Base-by-base conservation (phyloP, 2,797 vertebrate species). In the Remorina albescens region DNA sequence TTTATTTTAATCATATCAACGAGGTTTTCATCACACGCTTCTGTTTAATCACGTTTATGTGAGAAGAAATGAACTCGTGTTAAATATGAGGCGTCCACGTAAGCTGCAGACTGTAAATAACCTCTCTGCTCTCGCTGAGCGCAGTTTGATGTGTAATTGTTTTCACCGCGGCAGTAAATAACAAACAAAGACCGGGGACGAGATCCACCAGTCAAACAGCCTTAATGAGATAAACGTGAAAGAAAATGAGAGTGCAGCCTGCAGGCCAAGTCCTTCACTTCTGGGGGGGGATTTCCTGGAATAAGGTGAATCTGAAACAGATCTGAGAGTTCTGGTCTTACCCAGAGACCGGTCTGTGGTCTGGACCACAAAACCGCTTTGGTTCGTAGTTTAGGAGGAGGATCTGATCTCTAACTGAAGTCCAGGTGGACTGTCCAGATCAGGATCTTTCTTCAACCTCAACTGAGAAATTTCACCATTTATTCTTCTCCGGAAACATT, bases 111-210 rank as follows among this genome's bases (percentile, higher is more conserved):
- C 21, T 23, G 19, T 47, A 47, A 58, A 55, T 54, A 15, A 30
- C 21, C 37, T 12, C 28, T 28, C 39, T 25, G 39, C 49, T 55
- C 49, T 32, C 47, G 25, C 41, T 49, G 32, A 42, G 6, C 25
- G 13, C 34, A 15, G 5, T 28, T 55, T 25, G 6, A 65, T 42
- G 3, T 37, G 10, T 28, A 60, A 74, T 55, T 56, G 46, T 51
- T 51, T 61, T n/a, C 68, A 26, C 49, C 7, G 13, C 55, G 32
- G 57, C 36, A 21, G 55, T 13, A 58, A 37, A 71, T 19, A 64
- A 51, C 37, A n/a, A 54, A 53, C 25, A 41, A n/a, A 41, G 4
- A 46, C 21, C 5, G 49, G 1, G 32, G 51, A 49, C 28, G 3
- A 2, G 10, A 46, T n/a, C 2, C 9, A 49, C 12, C 25, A 34